Conservation (phyloP, 1,140 invertebrate species). For the Drosophila sucinea region DNA sequence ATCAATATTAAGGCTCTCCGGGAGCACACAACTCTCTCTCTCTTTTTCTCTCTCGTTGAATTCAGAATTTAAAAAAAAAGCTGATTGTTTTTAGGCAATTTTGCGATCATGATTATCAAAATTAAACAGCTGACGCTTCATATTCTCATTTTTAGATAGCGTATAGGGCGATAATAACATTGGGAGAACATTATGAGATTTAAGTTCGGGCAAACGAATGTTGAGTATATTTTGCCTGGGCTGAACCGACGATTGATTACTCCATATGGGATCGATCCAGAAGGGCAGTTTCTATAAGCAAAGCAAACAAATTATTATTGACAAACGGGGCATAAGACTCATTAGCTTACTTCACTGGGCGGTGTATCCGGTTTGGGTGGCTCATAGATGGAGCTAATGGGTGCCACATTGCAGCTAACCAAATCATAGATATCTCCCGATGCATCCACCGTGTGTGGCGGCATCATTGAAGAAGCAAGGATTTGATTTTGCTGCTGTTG, state of each 20-base stretch:
- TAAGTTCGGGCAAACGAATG: conserved; percentile 66
- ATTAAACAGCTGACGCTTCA: conserved; percentile 73
- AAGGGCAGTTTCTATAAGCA: conserved; percentile 65
- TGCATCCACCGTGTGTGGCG: conserved; percentile 6
- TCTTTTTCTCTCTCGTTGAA: not conserved
- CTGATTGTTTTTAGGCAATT: conserved; percentile 58
- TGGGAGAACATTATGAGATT: conserved; percentile 60
- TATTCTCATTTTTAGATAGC: conserved; percentile 75
- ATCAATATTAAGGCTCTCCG: conserved; percentile 3
- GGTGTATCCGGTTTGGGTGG: conserved; percentile 84
- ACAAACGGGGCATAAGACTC: not conserved
- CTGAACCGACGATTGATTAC: conserved; percentile 48
- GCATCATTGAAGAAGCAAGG: not conserved
- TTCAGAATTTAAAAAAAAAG: not conserved
- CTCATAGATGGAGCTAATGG: conserved; percentile 55
- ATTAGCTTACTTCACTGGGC: conserved; percentile 68
- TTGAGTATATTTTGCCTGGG: conserved; percentile 53
- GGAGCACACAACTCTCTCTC: not conserved
- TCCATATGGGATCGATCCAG: conserved; percentile 82
- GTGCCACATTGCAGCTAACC: conserved; percentile 44
- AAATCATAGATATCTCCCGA: conserved; percentile 43
- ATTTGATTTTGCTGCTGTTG: conserved; percentile 22
- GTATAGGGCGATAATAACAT: conserved; percentile 75
- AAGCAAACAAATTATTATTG: not conserved
- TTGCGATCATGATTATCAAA: conserved; percentile 78